A percentile compares a stretch with the other conserved stretches of the same genome.
Evolutionary conservation across 2,888 invertebrate genomes (phyloP).

Genomic region (Rapana venosa): DNA sequence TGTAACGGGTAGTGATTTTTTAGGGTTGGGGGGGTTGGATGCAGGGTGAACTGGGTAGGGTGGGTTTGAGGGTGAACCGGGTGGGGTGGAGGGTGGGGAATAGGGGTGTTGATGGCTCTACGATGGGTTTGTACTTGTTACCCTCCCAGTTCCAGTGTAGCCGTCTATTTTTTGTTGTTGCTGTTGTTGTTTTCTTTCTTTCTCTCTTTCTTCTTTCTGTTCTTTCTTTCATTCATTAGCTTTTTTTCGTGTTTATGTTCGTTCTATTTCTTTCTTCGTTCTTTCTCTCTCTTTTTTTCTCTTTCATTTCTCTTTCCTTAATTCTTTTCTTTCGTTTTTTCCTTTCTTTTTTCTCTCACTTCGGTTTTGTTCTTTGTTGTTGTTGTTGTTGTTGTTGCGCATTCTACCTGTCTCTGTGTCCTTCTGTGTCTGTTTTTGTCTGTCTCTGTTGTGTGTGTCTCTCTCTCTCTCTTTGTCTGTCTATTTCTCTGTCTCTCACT

Average conservation of each 20-base stretch:
- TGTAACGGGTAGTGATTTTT: too few species aligned
- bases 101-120: neutral
- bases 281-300: neutral
- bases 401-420: neutral
- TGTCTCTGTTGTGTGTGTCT: too few species aligned
- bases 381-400: neutral
- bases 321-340: neutral
- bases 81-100: neutral
- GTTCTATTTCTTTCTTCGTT: neutral
- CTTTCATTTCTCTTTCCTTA: neutral
- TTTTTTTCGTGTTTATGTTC: neutral
- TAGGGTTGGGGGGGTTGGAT: too few species aligned
- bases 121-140: too few species aligned
- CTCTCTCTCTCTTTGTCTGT: slow-evolving; percentile 21
- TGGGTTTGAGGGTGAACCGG: neutral
- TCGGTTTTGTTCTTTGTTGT: neutral
- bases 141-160: too few species aligned
- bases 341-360: neutral
- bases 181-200: neutral
- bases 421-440: slow-evolving; percentile 10
- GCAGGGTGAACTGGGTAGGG: neutral
- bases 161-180: too few species aligned
- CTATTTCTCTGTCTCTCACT: neutral
- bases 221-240: neutral
- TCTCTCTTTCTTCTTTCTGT: neutral